Percentiles rank a stretch among this genome's conserved stretches.
Evolutionary conservation across 2,113 vertebrate species (phyloP).

Genomic region (Halcyon senegalensis): DNA sequence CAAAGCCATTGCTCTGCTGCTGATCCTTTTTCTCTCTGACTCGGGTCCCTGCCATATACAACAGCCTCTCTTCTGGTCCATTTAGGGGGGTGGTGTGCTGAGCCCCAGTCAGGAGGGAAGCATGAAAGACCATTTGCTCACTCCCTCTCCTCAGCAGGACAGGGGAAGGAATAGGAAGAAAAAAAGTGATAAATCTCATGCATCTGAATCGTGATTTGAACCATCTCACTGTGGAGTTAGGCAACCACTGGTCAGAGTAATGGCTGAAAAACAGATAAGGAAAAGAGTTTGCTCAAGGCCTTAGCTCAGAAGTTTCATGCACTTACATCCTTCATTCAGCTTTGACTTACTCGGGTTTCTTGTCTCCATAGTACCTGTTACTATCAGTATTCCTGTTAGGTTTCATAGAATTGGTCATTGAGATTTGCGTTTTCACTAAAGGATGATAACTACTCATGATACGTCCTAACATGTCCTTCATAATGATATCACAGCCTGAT

Average conservation of each 20-base stretch:
- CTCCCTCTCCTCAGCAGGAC: background rate
- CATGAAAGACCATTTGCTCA: too few relatives aligned
- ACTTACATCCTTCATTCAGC: background rate
- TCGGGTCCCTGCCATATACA: background rate
- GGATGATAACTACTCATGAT: background rate
- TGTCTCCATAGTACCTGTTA: background rate
- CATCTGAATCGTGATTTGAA: background rate
- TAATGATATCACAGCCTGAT: background rate
- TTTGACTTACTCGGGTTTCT: background rate
- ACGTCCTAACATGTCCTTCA: background rate
- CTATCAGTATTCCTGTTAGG: background rate
- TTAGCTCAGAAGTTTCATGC: background rate
- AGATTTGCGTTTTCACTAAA: background rate
- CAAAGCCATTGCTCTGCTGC: background rate
- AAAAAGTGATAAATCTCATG: background rate
- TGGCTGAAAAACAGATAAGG: background rate
- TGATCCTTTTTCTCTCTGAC: background rate
- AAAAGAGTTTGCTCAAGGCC: background rate
- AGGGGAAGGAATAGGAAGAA: background rate
- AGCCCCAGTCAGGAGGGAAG: background rate
- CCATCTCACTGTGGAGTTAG: background rate
- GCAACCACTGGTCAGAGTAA: background rate
- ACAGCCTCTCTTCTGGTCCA: background rate
- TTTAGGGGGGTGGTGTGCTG: background rate
- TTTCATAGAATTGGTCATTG: background rate